phyloP scores from a whole-genome alignment of 2,797 vertebrate species.

The Labeo calbasu region DNA sequence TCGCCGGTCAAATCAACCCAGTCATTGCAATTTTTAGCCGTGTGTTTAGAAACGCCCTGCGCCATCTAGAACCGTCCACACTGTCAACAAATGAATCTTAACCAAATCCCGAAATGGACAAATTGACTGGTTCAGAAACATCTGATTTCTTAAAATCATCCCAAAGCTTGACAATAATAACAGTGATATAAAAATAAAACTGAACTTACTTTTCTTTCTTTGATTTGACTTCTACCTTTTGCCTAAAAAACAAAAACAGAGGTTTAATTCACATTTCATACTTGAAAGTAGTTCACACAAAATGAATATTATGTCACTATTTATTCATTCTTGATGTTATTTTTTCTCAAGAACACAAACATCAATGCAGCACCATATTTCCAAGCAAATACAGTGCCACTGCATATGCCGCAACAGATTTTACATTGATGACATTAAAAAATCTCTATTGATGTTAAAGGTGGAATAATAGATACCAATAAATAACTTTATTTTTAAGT shows the following conservation, averaged over 20 bases:
- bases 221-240: slow-evolving; percentile 87
- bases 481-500: not conserved
- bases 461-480: not conserved
- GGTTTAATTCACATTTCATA: slow-evolving; percentile 16
- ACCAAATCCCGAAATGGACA: slow-evolving; percentile 12
- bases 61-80: not conserved
- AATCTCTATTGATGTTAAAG: not conserved
- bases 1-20: not conserved
- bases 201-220: slow-evolving; percentile 95
- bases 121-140: not conserved
- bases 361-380: too few relatives aligned
- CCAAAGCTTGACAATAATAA: slow-evolving; percentile 12
- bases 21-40: not conserved
- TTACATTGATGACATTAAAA: not conserved
- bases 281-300: not conserved
- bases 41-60: not conserved
- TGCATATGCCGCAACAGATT: not conserved
- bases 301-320: not conserved
- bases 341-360: too few relatives aligned
- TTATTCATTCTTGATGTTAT: not conserved
- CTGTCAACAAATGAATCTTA: not conserved
- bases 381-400: not conserved
- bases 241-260: slow-evolving; percentile 71
- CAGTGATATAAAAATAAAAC: slow-evolving; percentile 36
- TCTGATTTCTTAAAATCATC: not conserved